These are phyloP conservation scores for Pygoscelis antarcticus DNA, from an alignment of 2,113 vertebrate species.

Conservation along the genomic window DNA sequence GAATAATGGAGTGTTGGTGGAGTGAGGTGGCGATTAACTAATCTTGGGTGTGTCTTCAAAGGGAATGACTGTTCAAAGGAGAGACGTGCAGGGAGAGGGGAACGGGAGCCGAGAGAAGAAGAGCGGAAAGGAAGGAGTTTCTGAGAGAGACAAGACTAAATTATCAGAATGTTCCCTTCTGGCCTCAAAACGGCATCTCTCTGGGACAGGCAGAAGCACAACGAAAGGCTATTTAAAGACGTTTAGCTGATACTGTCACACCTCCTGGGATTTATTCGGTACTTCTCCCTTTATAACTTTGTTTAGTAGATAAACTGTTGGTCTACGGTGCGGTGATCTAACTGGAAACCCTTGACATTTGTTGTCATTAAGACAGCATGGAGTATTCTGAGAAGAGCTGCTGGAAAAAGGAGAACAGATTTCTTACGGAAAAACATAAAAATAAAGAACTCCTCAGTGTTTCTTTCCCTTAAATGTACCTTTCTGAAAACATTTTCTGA, in stretches of 20 bases:
- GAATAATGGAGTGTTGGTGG: not conserved
- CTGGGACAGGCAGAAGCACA: not conserved
- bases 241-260: not conserved
- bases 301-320: not conserved
- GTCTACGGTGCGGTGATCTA: not conserved
- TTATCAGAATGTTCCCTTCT: not conserved
- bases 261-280: not conserved
- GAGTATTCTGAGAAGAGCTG: not conserved
- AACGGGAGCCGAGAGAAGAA: rapidly evolving
- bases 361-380: not conserved
- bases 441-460: not conserved
- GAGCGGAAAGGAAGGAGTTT: not conserved
- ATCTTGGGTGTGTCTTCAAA: not conserved
- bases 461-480: not conserved
- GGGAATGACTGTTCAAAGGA: not conserved
- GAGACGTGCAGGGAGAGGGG: not conserved
- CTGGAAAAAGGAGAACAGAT: not conserved
- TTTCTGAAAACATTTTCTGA: not conserved
- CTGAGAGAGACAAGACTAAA: not conserved
- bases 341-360: not conserved
- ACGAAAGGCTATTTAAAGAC: not conserved
- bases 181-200: not conserved
- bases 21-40: not conserved
- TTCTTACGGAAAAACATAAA: not conserved
- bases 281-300: not conserved